Conservation (phyloP, 2,797 vertebrate genomes). For the Aldrovandia affinis region DNA sequence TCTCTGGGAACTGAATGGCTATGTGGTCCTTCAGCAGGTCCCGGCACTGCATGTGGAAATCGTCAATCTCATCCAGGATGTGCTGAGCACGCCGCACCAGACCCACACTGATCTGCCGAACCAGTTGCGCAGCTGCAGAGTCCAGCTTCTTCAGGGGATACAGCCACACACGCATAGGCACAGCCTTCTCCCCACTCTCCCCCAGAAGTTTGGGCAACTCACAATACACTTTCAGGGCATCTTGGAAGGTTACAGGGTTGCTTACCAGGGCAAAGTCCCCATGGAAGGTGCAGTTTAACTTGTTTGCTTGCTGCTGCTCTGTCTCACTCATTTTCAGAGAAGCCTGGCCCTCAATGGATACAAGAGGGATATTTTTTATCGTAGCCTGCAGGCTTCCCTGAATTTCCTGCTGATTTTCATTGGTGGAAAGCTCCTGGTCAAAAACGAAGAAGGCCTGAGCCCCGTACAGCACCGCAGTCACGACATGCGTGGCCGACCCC, state of each 20-base stretch:
- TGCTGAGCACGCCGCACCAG: neutral
- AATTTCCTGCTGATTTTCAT: neutral
- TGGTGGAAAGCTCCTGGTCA: constrained; percentile 39
- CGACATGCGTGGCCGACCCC: constrained; percentile 62
- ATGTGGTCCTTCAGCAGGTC: constrained; percentile 43
- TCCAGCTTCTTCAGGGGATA: constrained; percentile 34
- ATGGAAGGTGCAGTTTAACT: constrained; percentile 35
- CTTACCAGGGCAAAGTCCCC: constrained; percentile 45
- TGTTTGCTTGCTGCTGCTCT: neutral
- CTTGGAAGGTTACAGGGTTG: constrained; percentile 51
- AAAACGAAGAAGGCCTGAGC: constrained; percentile 67
- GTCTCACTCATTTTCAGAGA: neutral
- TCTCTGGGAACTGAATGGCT: constrained; percentile 45
- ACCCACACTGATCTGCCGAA: constrained; percentile 21
- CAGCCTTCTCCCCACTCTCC: constrained; percentile 21
- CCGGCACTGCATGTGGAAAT: constrained; percentile 38
- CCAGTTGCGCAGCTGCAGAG: constrained; percentile 21
- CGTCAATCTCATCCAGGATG: constrained; percentile 33
- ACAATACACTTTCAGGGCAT: constrained; percentile 37
- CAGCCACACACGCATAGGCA: constrained; percentile 36
- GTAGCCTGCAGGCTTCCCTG: neutral
- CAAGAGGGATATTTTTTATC: neutral
- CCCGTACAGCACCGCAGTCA: constrained; percentile 64
- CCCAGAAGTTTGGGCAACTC: constrained; percentile 30
- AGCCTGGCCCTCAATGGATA: neutral